phyloP scores from a whole-genome alignment of 2,113 vertebrate genomes.

The Alectura lathami region DNA sequence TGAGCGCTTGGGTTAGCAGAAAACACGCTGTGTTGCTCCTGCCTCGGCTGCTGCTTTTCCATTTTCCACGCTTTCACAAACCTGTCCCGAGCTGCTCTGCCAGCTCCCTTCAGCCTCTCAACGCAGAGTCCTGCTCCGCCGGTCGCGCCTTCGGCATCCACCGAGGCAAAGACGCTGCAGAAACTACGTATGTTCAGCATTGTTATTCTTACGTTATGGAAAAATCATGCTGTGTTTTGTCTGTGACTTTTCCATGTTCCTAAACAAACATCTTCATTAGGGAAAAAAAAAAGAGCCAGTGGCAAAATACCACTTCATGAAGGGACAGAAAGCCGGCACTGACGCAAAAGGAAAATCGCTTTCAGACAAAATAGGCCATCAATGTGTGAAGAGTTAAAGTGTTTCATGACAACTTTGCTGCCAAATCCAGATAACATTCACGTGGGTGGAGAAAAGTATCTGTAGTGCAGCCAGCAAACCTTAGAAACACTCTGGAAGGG shows the following conservation, averaged over 20 bases:
- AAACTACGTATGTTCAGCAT: not conserved
- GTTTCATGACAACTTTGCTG: not conserved
- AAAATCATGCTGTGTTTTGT: not conserved
- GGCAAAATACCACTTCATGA: not conserved
- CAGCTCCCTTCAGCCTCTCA: not conserved
- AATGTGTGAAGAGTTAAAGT: not conserved
- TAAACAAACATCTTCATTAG: not conserved
- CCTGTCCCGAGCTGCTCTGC: not conserved
- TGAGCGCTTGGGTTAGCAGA: not conserved
- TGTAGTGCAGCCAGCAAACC: not conserved
- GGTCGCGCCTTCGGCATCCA: rapidly evolving
- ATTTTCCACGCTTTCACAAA: rapidly evolving
- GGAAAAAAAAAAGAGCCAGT: not conserved
- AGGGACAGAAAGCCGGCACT: not conserved
- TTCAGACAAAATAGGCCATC: not conserved
- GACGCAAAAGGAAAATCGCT: not conserved
- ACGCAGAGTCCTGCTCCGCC: not conserved
- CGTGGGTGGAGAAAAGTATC: not conserved
- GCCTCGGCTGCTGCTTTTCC: not conserved
- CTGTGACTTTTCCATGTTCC: not conserved
- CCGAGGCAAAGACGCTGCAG: not conserved
- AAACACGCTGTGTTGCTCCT: not conserved
- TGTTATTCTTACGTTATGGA: rapidly evolving
- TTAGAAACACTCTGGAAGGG: not conserved
- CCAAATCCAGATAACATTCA: not conserved